Evolutionary conservation across 2,888 invertebrate species (phyloP).

Genomic region (Tuberolachnus salignus): DNA sequence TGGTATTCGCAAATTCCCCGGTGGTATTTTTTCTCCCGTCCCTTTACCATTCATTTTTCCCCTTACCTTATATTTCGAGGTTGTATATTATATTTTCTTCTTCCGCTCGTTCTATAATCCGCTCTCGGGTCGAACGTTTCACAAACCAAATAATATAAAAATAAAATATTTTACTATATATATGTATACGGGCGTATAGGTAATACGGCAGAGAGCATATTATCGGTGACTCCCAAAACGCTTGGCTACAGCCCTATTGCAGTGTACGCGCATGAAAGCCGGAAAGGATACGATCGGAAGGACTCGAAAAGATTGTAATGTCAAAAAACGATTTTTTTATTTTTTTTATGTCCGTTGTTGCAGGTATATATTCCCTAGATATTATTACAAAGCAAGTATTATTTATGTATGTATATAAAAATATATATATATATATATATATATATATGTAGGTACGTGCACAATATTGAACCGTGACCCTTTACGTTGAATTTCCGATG

Average conservation of each 20-base stretch:
- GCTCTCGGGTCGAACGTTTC: too few relatives aligned
- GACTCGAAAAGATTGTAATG: not conserved
- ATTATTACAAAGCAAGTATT: conserved; percentile 24
- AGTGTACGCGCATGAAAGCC: too few relatives aligned
- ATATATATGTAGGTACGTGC: not conserved
- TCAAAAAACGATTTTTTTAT: conserved; percentile 42
- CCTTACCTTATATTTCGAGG: too few relatives aligned
- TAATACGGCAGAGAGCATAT: not conserved
- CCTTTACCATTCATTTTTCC: too few relatives aligned
- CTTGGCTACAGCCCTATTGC: not conserved
- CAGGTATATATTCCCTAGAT: too few relatives aligned
- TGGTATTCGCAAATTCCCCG: too few relatives aligned
- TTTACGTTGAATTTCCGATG: not conserved
- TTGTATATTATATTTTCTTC: too few relatives aligned
- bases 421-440: too few relatives aligned
- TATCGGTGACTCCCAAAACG: conserved; percentile 22
- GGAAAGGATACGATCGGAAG: not conserved
- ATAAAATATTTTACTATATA: too few relatives aligned
- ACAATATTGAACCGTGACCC: not conserved
- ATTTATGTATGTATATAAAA: not conserved
- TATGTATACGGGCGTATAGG: not conserved
- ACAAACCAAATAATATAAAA: too few relatives aligned
- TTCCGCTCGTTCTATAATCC: too few relatives aligned
- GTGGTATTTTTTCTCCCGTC: too few relatives aligned
- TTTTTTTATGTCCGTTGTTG: not conserved